Evolutionary conservation across 2,888 invertebrate species (phyloP), one percentile per base, ranked within the genome.

Genomic region (Cryptosula pallasiana): DNA sequence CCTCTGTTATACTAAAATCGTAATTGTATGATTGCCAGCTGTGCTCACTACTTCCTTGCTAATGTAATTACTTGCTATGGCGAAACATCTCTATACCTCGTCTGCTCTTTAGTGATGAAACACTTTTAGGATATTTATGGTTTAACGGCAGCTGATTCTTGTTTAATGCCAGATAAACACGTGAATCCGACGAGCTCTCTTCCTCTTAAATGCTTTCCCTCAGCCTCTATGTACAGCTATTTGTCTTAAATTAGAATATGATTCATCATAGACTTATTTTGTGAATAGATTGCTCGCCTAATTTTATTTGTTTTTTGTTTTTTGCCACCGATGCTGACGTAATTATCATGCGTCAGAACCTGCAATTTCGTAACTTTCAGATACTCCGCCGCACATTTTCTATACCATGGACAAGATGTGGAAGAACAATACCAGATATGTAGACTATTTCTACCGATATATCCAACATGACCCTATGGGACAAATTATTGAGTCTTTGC

Each of bases 321-420:
- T 45, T 45, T 13, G 5, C 20, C n/a, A n/a, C n/a, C n/a, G n/a
- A n/a, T n/a, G n/a, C n/a, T n/a, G n/a, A n/a, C n/a, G n/a, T n/a
- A n/a, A n/a, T n/a, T n/a, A n/a, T n/a, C n/a, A n/a, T n/a, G n/a
- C n/a, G n/a, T n/a, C n/a, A n/a, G n/a, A n/a, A n/a, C n/a, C n/a
- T n/a, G n/a, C n/a, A n/a, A n/a, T n/a, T 45, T 9, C 20, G 45
- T 55, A 25, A 3, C 29, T 63, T 63, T 20, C 32, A 63, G 63
- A 32, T 13, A 32, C 32, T 63, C 63, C 63, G 9, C 63, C 63
- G 13, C 63, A 63, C 27, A 32, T 63, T 25, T 63, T 63, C 63
- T 63, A 63, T 32, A 27, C 20, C 34, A 63, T 63, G 63, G 32
- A 63, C 3, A 32, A 32, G 5, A 27, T 32, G 27, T 32, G 27